Base-by-base conservation (phyloP, 2,888 invertebrate species). In the Drosophila nigricruria region DNA sequence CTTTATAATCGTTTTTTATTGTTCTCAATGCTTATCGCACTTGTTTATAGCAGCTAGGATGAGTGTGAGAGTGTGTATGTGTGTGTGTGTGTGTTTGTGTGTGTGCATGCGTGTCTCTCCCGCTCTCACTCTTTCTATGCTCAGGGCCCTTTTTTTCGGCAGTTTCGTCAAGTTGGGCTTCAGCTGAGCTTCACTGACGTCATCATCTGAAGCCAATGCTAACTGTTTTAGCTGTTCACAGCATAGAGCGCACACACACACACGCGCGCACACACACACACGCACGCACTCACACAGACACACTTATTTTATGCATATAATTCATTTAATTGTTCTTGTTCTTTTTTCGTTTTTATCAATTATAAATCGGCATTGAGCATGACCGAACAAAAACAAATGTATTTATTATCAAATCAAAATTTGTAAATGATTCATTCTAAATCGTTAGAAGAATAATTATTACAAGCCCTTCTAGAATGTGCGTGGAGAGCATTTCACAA, bases 341-440 rank as follows among this genome's bases (percentile, higher is more conserved):
- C 5, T 60, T 23, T 43, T 53, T 62, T 32, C 32, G 52, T 67
- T 58, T 68, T 40, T 71, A 84, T 83, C 85, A 87, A 85, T 80
- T 85, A 85, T 71, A 70, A 81, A 85, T 62, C 59, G 54, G 61
- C 77, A 68, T 47, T 54, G 64, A 77, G 86, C 88, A 85, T 84
- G 86, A 88, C 88, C 49, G 68, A 58, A 68, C 77, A 77, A 27
- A 70, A 81, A 79, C 47, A 45, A 43, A 20, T 32, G n/a, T 47
- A n/a, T n/a, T 63, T 66, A 76, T 82, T 82, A 84, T 76, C 70
- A 66, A 75, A 59, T 30, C 30, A 6, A 56, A 49, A 58, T 20
- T 25, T 43, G 40, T 38, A 47, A 78, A 32, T 70, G 64, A 65
- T 61, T 77, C 63, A 68, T 68, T n/a, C 18, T 50, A 81, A 74